phyloP scores from a whole-genome alignment of 2,888 invertebrate species.

The Parelbella ahira region DNA sequence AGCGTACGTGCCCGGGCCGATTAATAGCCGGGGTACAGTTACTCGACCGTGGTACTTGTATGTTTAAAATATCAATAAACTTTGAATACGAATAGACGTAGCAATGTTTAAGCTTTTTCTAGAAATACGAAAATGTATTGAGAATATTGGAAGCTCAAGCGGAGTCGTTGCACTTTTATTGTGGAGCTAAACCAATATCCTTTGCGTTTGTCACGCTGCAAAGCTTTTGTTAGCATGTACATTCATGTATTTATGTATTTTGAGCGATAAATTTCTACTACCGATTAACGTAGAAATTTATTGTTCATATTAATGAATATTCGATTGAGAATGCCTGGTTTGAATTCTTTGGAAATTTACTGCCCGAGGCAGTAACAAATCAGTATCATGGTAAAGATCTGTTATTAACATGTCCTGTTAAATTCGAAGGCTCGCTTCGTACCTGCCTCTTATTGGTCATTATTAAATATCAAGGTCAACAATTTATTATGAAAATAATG shows the following conservation, averaged over 20 bases:
- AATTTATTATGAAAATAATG: too few species aligned
- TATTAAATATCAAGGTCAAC: too few species aligned
- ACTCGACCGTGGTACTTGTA: constrained; percentile 48
- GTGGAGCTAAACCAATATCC: constrained; percentile 20
- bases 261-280: constrained; percentile 25
- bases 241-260: neutral
- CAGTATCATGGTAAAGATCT: too few species aligned
- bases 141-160: constrained; percentile 12
- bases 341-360: too few species aligned
- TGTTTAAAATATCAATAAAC: constrained; percentile 35
- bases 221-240: too few species aligned
- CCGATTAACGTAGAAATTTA: too few species aligned
- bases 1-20: constrained; percentile 62
- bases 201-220: constrained; percentile 19
- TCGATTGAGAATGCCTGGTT: too few species aligned
- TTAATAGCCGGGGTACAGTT: constrained; percentile 62
- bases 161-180: constrained; percentile 15
- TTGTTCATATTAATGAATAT: too few species aligned
- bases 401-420: too few species aligned
- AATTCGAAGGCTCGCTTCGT: too few species aligned
- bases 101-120: constrained; percentile 11
- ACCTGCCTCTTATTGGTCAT: too few species aligned
- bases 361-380: too few species aligned
- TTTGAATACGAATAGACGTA: constrained; percentile 26
- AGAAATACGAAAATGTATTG: constrained; percentile 17